Percentiles rank a stretch among this genome's conserved stretches.
Conservation (phyloP, 2,888 invertebrate species). For the Mellilla xanthometata region DNA sequence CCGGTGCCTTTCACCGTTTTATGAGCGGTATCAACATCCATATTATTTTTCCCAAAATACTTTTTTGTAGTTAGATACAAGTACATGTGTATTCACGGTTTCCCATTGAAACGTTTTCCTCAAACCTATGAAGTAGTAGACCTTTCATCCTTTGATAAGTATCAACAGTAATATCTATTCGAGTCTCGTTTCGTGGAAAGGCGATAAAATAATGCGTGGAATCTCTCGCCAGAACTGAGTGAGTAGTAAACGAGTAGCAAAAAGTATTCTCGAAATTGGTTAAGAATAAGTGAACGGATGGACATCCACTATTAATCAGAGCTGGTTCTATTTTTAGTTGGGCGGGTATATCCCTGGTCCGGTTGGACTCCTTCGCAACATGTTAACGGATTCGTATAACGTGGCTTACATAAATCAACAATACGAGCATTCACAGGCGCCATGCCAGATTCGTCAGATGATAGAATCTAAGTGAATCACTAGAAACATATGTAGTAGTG, state of each 20-base stretch:
- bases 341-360: conserved; percentile 40
- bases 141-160: conserved; percentile 10
- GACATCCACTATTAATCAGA: conserved; percentile 55
- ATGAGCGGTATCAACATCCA: conserved; percentile 39
- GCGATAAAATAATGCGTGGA: conserved; percentile 2
- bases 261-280: conserved; percentile 25
- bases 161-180: neutral
- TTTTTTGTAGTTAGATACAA: conserved; percentile 11
- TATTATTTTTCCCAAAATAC: conserved; percentile 33
- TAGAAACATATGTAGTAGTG: neutral
- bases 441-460: conserved; percentile 23
- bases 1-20: conserved; percentile 50
- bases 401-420: conserved; percentile 63
- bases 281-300: conserved; percentile 29
- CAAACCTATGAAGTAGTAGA: conserved; percentile 7
- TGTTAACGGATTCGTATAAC: conserved; percentile 53
- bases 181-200: neutral
- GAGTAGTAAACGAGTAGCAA: conserved; percentile 7
- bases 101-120: conserved; percentile 13
- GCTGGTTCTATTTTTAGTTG: conserved; percentile 47
- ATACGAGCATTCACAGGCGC: conserved; percentile 49
- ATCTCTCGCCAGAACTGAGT: conserved; percentile 1
- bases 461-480: conserved; percentile 36
- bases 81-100: conserved; percentile 5
- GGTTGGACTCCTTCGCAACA: conserved; percentile 56